These are phyloP conservation scores for Periophthalmus magnuspinnatus DNA, from an alignment of 2,797 vertebrate genomes.

Conservation along the genomic window DNA sequence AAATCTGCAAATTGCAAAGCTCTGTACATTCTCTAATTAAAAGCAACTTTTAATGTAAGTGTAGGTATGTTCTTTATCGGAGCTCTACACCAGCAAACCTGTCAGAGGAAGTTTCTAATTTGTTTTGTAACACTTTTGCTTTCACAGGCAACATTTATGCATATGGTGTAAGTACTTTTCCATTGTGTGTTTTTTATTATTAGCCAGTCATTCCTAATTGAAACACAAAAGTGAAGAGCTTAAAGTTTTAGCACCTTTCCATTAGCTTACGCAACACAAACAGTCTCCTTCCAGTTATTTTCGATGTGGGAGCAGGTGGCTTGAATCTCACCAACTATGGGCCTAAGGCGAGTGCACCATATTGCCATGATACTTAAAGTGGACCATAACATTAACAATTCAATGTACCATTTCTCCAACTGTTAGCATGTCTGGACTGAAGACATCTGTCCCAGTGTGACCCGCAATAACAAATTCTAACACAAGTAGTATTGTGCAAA, in stretches of 20 bases:
- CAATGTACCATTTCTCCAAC: background rate
- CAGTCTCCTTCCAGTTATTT: background rate
- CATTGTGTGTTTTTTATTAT: background rate
- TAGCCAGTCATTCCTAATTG: background rate
- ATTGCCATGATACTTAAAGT: background rate
- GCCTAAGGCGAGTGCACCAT: background rate
- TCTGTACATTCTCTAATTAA: background rate
- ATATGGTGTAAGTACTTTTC: background rate
- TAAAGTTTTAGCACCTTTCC: background rate
- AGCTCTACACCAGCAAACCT: background rate
- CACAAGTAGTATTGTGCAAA: background rate
- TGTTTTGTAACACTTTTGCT: background rate
- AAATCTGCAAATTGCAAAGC: background rate
- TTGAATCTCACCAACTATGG: background rate
- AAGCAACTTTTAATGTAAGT: background rate
- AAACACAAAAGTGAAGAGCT: background rate
- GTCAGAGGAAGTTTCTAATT: background rate
- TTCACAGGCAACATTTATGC: background rate
- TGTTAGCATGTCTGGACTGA: background rate
- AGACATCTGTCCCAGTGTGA: background rate
- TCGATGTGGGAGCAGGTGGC: background rate
- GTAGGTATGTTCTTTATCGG: background rate
- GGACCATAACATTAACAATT: slow-evolving; percentile 1
- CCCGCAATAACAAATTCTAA: background rate
- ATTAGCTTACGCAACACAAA: background rate